Conservation (phyloP, 2,113 vertebrate species). For the Microtus richardsoni region DNA sequence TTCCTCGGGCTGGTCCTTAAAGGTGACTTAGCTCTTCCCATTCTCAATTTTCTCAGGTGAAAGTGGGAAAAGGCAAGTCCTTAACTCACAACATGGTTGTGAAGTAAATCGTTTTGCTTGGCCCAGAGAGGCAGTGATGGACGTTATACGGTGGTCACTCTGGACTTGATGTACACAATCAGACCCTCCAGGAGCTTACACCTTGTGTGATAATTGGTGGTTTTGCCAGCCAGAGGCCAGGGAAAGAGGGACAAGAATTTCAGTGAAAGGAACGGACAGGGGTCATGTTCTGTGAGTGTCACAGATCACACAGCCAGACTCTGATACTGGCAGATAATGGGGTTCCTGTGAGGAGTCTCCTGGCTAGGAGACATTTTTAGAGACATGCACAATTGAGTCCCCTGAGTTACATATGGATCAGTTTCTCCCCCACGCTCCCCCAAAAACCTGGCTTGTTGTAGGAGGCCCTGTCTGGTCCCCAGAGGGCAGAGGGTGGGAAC, state of each 20-base stretch:
- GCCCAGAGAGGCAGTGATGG: background rate
- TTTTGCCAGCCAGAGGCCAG: background rate
- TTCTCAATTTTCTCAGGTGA: background rate
- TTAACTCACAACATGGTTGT: rapidly evolving
- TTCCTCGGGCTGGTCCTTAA: too few relatives aligned
- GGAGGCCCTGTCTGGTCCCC: background rate
- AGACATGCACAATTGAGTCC: background rate
- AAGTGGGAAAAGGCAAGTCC: background rate
- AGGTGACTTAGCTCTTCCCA: background rate
- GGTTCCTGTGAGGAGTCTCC: background rate
- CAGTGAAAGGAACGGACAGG: background rate
- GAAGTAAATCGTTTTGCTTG: rapidly evolving
- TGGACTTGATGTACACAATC: rapidly evolving
- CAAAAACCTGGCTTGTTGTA: background rate
- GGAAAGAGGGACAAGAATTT: background rate
- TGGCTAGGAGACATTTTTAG: background rate
- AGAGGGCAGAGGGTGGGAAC: too few relatives aligned
- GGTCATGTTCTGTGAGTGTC: rapidly evolving
- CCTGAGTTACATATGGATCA: rapidly evolving
- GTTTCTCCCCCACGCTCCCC: background rate
- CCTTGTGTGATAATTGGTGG: background rate
- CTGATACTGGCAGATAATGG: background rate
- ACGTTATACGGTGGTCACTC: rapidly evolving
- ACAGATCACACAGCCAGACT: rapidly evolving
- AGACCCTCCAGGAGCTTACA: background rate